A percentile compares a stretch with the other conserved stretches of the same genome.
phyloP scores from a whole-genome alignment of 2,797 vertebrate species.

The Scomberomorus guttatus region DNA sequence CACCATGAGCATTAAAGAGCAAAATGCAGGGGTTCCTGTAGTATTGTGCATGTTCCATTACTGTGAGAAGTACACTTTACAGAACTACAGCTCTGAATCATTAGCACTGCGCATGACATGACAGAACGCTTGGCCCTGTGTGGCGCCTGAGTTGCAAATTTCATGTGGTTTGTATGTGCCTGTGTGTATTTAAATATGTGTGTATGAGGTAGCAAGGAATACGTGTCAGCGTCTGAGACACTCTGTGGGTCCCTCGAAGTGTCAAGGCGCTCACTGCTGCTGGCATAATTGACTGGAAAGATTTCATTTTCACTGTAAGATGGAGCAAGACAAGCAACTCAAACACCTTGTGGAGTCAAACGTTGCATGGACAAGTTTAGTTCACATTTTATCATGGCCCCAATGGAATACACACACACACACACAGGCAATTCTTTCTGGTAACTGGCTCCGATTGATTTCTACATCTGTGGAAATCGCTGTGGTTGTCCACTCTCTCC shows the following conservation, averaged over 20 bases:
- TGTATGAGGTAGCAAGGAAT: slow-evolving; percentile 36
- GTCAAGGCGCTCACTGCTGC: slow-evolving; percentile 54
- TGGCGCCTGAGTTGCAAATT: slow-evolving; percentile 33
- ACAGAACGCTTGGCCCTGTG: slow-evolving; percentile 15
- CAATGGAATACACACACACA: slow-evolving; percentile 8
- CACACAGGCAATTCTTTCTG: not conserved
- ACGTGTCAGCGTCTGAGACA: slow-evolving; percentile 53
- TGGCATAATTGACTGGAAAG: slow-evolving; percentile 75
- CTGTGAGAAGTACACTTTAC: not conserved
- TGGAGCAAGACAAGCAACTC: slow-evolving; percentile 58
- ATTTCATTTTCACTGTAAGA: slow-evolving; percentile 72
- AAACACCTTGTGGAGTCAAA: slow-evolving; percentile 59
- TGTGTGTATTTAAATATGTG: slow-evolving; percentile 19
- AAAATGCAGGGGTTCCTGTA: not conserved
- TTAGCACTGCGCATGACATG: slow-evolving; percentile 38
- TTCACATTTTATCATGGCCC: slow-evolving; percentile 51
- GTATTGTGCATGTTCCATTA: not conserved
- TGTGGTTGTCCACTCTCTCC: slow-evolving; percentile 12
- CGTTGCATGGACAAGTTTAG: slow-evolving; percentile 53
- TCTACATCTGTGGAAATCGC: slow-evolving; percentile 15
- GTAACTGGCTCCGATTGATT: slow-evolving; percentile 33
- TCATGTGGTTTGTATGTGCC: slow-evolving; percentile 30
- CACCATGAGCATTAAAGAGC: not conserved
- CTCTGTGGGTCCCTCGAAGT: slow-evolving; percentile 54
- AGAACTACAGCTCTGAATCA: slow-evolving; percentile 31